A percentile compares a stretch with the other conserved stretches of the same genome.
Conservation (phyloP, 30 jellyfish, hydroid and myxozoan genomes). For the Rhopilema esculentum region DNA sequence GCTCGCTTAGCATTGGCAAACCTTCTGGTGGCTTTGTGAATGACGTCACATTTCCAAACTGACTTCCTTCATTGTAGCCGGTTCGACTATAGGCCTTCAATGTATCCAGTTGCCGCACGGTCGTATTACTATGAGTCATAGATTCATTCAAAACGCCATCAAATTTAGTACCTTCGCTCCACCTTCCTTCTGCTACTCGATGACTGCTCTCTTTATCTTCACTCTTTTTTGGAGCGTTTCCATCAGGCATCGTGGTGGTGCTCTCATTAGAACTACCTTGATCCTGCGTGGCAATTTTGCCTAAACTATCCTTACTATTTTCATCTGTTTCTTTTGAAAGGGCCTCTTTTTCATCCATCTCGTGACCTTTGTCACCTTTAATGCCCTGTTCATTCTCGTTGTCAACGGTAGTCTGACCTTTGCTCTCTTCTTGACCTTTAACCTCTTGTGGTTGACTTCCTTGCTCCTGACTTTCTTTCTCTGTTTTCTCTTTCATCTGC, state of each 20-base stretch:
- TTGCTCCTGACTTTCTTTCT: not conserved
- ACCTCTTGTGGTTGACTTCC: not conserved
- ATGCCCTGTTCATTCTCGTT: not conserved
- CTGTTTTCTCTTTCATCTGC: not conserved
- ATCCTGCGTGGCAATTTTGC: not conserved
- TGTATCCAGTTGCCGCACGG: not conserved
- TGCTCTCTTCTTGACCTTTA: not conserved
- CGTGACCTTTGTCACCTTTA: not conserved
- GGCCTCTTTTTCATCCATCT: not conserved
- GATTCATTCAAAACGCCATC: conserved; percentile 38
- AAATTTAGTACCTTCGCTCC: conserved; percentile 7
- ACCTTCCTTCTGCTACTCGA: not conserved
- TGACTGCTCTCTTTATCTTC: not conserved
- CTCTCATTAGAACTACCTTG: not conserved
- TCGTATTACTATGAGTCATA: conserved; percentile 27
- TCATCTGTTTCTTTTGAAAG: not conserved
- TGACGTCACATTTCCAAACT: not conserved
- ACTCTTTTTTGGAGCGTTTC: not conserved
- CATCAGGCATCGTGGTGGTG: not conserved
- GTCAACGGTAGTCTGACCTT: not conserved
- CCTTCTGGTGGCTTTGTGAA: conserved; percentile 47
- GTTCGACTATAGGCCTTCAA: not conserved
- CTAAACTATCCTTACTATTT: no score
- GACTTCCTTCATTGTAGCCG: not conserved
- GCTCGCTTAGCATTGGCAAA: conserved; percentile 39